Base-by-base conservation (phyloP, 2,797 vertebrate genomes). In the Chanos chanos region DNA sequence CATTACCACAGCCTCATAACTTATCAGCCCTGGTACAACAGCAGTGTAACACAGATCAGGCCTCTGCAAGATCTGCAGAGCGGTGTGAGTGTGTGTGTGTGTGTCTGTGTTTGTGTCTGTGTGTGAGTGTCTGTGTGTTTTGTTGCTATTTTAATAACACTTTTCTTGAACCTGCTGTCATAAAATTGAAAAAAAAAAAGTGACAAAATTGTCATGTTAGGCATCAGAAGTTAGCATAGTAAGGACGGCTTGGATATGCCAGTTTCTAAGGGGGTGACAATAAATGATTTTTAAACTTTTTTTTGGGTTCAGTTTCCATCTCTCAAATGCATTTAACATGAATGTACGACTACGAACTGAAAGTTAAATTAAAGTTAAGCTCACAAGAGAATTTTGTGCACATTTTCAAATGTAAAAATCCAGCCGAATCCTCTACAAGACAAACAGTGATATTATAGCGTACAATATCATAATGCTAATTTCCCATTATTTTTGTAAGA, bases 1-100 rank as follows among this genome's bases (percentile, higher is more conserved):
- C 27, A 61, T 70, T 66, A 73, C 28, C 40, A 30, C 13, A 37
- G 19, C 54, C 59, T 59, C 59, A 6, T 49, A 66, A 69, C 57
- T 56, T 48, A 34, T 21, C 39, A 58, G 7, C 28, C 16, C 67
- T 10, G 8, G 39, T 45, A 8, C 3, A 25, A 37, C 30, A 34
- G 13, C 6, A 33, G 37, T 18, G n/a, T n/a, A n/a, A n/a, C n/a
- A n/a, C n/a, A n/a, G n/a, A n/a, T n/a, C n/a, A n/a, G n/a, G n/a
- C n/a, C n/a, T n/a, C n/a, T n/a, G n/a, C n/a, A n/a, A n/a, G n/a
- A n/a, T n/a, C n/a, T n/a, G n/a, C n/a, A n/a, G n/a, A n/a, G n/a
- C n/a, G n/a, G 13, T 25, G 7, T 33, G 15, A 33, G 3, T 16
- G 3, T 27, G 3, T 53, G 16, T 40, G n/a, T 60, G 22, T 25